A percentile compares a stretch with the other conserved stretches of the same genome.
Evolutionary conservation across 2,888 invertebrate species (phyloP).

Genomic region (Deroplatys truncata): DNA sequence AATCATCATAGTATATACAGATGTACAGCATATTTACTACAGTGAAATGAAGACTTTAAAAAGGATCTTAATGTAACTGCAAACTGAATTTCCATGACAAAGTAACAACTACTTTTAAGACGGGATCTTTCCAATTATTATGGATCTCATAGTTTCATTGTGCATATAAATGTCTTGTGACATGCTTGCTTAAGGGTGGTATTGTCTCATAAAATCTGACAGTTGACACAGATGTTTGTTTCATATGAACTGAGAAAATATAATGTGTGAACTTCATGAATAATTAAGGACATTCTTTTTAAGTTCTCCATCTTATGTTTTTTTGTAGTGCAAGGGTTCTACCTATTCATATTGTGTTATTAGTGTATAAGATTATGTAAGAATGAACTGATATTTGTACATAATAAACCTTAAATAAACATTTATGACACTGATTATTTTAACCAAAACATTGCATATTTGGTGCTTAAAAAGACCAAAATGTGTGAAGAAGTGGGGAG

Average conservation of each 20-base stretch:
- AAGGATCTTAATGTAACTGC: no score
- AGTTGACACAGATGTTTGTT: not conserved
- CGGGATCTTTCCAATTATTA: conserved; percentile 20
- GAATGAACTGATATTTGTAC: not conserved
- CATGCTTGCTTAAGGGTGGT: not conserved
- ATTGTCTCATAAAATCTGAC: not conserved
- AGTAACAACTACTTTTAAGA: not conserved
- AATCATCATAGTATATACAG: no score
- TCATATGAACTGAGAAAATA: not conserved
- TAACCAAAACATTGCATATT: not conserved
- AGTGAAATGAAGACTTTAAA: no score
- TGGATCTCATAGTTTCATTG: conserved; percentile 2
- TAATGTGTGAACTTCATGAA: not conserved
- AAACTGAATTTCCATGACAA: not conserved
- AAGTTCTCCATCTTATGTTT: not conserved
- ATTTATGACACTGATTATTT: not conserved
- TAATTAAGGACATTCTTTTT: not conserved
- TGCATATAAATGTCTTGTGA: not conserved
- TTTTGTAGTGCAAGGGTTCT: not conserved
- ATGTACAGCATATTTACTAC: no score
- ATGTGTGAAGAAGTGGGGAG: no score
- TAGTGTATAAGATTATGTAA: not conserved
- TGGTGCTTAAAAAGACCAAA: no score
- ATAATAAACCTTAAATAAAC: not conserved
- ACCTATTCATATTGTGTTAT: not conserved